A percentile compares a stretch with the other conserved stretches of the same genome.
Conservation (phyloP, 1,140 invertebrate species). For the Drosophila nannoptera region DNA sequence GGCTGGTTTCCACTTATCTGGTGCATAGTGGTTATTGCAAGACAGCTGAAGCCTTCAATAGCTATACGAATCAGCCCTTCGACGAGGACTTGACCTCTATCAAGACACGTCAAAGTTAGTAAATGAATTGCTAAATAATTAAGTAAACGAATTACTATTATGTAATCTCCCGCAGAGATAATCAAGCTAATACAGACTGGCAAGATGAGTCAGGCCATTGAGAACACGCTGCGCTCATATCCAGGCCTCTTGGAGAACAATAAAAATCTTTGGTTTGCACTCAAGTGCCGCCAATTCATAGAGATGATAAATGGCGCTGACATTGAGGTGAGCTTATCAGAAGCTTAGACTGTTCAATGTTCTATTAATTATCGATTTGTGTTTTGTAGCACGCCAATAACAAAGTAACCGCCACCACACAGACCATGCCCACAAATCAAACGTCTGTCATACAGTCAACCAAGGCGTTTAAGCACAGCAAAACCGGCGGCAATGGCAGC, state of each 20-base stretch:
- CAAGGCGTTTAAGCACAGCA: constrained; percentile 82
- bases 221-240: constrained; percentile 91
- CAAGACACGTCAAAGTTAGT: constrained; percentile 97
- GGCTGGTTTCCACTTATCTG: constrained; percentile 97
- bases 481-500: constrained; percentile 55
- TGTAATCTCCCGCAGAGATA: constrained; percentile 86
- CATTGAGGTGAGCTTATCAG: constrained; percentile 80
- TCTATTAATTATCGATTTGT: neutral
- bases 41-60: constrained; percentile 97
- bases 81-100: constrained; percentile 96
- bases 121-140: constrained; percentile 81
- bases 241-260: constrained; percentile 94
- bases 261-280: constrained; percentile 93
- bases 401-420: constrained; percentile 70
- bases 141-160: constrained; percentile 76
- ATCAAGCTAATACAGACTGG: constrained; percentile 94
- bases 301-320: constrained; percentile 95
- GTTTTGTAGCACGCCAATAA: constrained; percentile 58
- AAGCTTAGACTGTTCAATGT: too few species aligned
- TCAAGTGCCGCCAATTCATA: constrained; percentile 98
- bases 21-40: constrained; percentile 98
- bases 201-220: constrained; percentile 96
- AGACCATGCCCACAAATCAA: constrained; percentile 80
- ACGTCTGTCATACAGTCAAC: constrained; percentile 88
- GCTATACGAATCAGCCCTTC: constrained; percentile 92